Conservation (phyloP, 1,140 invertebrate species). For the Philopotamus ludificatus region DNA sequence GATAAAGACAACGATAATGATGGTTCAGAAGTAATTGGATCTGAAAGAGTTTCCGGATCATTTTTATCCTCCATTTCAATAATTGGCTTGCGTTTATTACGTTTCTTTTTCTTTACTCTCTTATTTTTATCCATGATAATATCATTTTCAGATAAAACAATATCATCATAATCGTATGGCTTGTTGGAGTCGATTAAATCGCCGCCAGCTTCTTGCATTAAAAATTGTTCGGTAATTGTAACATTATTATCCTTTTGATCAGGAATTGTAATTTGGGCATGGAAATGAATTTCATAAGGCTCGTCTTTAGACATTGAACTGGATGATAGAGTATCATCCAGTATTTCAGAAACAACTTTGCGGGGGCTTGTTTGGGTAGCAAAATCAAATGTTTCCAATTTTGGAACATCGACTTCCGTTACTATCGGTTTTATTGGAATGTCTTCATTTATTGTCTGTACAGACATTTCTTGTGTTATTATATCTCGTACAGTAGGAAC, state of each 20-base stretch:
- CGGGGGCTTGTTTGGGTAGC: slow-evolving; percentile 53
- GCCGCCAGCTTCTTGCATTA: slow-evolving; percentile 33
- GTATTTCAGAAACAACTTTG: slow-evolving; percentile 42
- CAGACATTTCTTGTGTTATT: slow-evolving; percentile 40
- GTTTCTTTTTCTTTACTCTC: slow-evolving; percentile 51
- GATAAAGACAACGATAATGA: slow-evolving; percentile 51
- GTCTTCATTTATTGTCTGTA: slow-evolving; percentile 38
- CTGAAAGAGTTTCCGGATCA: slow-evolving; percentile 53
- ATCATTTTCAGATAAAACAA: slow-evolving; percentile 36
- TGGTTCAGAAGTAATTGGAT: slow-evolving; percentile 54
- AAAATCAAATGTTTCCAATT: slow-evolving; percentile 47
- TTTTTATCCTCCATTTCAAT: slow-evolving; percentile 41
- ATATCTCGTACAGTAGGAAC: slow-evolving; percentile 43
- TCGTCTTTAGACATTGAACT: slow-evolving; percentile 57
- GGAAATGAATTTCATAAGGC: slow-evolving; percentile 63
- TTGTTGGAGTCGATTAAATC: slow-evolving; percentile 23
- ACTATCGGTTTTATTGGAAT: too few relatives aligned
- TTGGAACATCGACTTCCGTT: slow-evolving; percentile 34
- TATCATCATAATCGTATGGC: slow-evolving; percentile 29
- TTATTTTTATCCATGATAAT: slow-evolving; percentile 46
- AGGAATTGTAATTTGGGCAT: slow-evolving; percentile 61
- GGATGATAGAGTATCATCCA: slow-evolving; percentile 43
- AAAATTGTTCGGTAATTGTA: slow-evolving; percentile 34
- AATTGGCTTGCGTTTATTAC: slow-evolving; percentile 45
- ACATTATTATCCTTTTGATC: slow-evolving; percentile 46